These are phyloP conservation scores for Poecile atricapillus DNA, from an alignment of 2,113 vertebrate genomes.

Conservation along the genomic window DNA sequence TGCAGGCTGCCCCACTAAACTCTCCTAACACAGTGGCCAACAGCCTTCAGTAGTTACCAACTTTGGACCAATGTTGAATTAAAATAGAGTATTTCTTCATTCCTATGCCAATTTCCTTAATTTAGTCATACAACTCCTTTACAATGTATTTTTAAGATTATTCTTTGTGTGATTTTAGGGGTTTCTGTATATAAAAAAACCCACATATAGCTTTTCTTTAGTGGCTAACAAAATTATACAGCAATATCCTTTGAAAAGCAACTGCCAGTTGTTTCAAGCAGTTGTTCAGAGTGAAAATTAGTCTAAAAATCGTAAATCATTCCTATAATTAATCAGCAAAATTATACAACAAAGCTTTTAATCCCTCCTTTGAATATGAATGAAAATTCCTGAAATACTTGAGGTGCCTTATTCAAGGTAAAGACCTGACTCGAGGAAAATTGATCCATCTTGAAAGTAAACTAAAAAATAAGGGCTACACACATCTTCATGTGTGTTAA, in stretches of 20 bases:
- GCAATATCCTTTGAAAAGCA: not conserved
- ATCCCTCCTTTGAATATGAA: constrained; percentile 22
- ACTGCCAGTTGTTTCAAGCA: not conserved
- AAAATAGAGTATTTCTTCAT: not conserved
- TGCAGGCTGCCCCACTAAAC: not conserved
- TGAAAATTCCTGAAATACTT: constrained; percentile 55
- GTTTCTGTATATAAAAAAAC: not conserved
- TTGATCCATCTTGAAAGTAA: constrained; percentile 58
- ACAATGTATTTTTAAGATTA: not conserved
- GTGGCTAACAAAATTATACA: not conserved
- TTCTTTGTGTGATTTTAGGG: not conserved
- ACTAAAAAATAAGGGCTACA: not conserved
- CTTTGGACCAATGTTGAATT: not conserved
- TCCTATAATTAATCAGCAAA: constrained; percentile 8
- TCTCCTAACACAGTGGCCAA: not conserved
- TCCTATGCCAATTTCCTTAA: not conserved
- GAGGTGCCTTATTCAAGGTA: constrained; percentile 29
- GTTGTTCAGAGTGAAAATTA: not conserved
- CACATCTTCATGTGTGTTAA: constrained; percentile 27
- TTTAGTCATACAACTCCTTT: not conserved
- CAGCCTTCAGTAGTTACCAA: not conserved
- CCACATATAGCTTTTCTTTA: not conserved
- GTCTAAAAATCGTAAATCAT: constrained; percentile 17
- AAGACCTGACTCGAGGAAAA: constrained; percentile 55
- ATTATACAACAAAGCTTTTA: not conserved